These are phyloP conservation scores for Lanius collurio DNA, from an alignment of 2,113 vertebrate species.

Conservation along the genomic window DNA sequence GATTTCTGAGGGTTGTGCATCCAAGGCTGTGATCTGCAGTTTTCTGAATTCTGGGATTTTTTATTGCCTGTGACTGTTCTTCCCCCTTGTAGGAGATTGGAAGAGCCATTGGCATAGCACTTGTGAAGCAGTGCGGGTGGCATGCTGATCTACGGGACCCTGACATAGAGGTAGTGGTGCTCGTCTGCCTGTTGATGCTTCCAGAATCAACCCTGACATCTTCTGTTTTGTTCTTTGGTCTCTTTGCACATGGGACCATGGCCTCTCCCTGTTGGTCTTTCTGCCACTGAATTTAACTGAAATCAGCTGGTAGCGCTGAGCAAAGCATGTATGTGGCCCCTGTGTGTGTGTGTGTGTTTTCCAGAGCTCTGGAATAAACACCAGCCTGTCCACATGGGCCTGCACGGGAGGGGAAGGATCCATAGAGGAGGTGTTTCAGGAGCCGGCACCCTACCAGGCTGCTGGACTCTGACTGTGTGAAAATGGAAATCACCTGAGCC, in stretches of 20 bases:
- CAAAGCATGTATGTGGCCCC: background rate
- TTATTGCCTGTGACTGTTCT: background rate
- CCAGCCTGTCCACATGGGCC: accelerated
- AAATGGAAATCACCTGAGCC: background rate
- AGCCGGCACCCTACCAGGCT: background rate
- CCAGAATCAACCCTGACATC: background rate
- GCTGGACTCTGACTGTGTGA: background rate
- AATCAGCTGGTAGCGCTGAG: background rate
- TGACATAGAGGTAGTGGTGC: slow-evolving; percentile 80
- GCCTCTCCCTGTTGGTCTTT: background rate
- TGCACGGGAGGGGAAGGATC: background rate
- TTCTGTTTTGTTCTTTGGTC: background rate
- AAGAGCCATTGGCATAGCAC: slow-evolving; percentile 76
- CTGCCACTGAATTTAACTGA: background rate
- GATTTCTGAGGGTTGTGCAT: background rate
- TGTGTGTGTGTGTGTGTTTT: background rate
- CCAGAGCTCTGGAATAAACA: background rate
- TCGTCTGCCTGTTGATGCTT: background rate
- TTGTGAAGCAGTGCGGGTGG: slow-evolving; percentile 84
- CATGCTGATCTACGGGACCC: slow-evolving; percentile 82
- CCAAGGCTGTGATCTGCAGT: background rate
- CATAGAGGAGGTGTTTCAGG: accelerated
- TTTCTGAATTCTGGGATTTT: background rate
- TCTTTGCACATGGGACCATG: accelerated
- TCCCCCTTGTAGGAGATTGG: slow-evolving; percentile 78